Evolutionary conservation across 2,888 invertebrate species (phyloP).

Genomic region (Spilarctia lutea): DNA sequence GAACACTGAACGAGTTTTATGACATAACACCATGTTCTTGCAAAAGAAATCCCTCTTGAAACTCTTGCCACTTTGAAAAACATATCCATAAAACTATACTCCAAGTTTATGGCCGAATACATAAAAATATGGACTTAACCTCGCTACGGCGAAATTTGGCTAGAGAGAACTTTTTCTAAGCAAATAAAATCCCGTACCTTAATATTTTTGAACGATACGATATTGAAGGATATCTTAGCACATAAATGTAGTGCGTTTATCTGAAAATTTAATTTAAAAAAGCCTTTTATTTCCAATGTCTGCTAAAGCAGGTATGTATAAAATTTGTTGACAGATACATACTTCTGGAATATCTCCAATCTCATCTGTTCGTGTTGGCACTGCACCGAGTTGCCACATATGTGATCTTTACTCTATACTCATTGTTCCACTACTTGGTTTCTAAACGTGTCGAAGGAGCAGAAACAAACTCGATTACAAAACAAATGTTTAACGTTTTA

Average conservation of each 20-base stretch:
- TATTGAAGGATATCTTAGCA: slow-evolving; percentile 37
- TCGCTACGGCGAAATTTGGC: slow-evolving; percentile 60
- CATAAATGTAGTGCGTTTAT: slow-evolving; percentile 12
- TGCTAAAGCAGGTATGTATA: not conserved
- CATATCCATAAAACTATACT: slow-evolving; percentile 72
- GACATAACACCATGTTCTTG: slow-evolving; percentile 49
- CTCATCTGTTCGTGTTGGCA: slow-evolving; percentile 72
- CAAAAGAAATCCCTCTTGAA: slow-evolving; percentile 62
- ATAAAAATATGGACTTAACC: slow-evolving; percentile 66
- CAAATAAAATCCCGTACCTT: slow-evolving; percentile 57
- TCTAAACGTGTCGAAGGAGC: slow-evolving; percentile 77
- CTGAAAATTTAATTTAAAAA: too few species aligned
- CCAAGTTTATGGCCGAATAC: slow-evolving; percentile 65
- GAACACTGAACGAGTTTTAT: slow-evolving; percentile 47
- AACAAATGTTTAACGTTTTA: slow-evolving; percentile 45
- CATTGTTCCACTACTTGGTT: slow-evolving; percentile 70
- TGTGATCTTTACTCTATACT: slow-evolving; percentile 71
- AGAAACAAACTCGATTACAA: slow-evolving; percentile 62
- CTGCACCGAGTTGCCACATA: slow-evolving; percentile 70
- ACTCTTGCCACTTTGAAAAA: slow-evolving; percentile 65
- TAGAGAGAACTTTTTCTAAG: slow-evolving; percentile 51
- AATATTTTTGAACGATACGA: too few species aligned
- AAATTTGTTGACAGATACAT: slow-evolving; percentile 54
- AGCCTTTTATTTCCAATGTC: not conserved
- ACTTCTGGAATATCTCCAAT: slow-evolving; percentile 68